phyloP scores from a whole-genome alignment of 2,797 vertebrate genomes.

The Xenentodon cancila region DNA sequence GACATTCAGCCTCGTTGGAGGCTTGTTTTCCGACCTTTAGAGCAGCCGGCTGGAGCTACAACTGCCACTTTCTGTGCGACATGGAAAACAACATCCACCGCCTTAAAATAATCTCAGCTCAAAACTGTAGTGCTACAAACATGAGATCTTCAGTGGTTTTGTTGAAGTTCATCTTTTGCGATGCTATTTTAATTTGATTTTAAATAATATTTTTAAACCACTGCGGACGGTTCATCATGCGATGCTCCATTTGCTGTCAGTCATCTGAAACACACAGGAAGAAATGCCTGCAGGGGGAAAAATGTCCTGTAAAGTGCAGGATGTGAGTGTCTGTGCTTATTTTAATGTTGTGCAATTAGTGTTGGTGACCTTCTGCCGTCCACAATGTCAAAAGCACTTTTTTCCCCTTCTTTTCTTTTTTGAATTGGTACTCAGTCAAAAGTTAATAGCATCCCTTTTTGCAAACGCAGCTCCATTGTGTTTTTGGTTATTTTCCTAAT shows the following conservation, averaged over 20 bases:
- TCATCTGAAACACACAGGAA: slow-evolving; percentile 5
- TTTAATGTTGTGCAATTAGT: slow-evolving; percentile 1
- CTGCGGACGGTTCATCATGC: slow-evolving; percentile 1
- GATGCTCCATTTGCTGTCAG: slow-evolving; percentile 11
- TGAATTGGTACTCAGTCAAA: slow-evolving; percentile 1
- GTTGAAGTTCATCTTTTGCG: not conserved
- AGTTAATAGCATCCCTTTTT: not conserved
- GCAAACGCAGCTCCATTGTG: not conserved
- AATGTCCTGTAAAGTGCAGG: not conserved
- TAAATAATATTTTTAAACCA: not conserved
- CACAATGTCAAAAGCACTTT: too few species aligned
- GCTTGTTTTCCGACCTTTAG: slow-evolving; percentile 49
- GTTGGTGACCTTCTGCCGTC: not conserved
- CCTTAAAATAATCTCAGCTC: slow-evolving; percentile 22
- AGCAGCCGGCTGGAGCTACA: slow-evolving; percentile 26
- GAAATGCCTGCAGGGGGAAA: not conserved
- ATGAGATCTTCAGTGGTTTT: slow-evolving; percentile 4
- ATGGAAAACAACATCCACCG: slow-evolving; percentile 2
- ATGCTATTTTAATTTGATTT: not conserved
- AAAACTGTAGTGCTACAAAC: slow-evolving; percentile 22
- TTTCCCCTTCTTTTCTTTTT: not conserved
- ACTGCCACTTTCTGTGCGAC: slow-evolving; percentile 25
- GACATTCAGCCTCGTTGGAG: slow-evolving; percentile 40
- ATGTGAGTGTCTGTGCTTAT: not conserved
- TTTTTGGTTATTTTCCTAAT: not conserved